phyloP scores from a whole-genome alignment of 2,797 vertebrate species.

The Anabacerthia variegaticeps region DNA sequence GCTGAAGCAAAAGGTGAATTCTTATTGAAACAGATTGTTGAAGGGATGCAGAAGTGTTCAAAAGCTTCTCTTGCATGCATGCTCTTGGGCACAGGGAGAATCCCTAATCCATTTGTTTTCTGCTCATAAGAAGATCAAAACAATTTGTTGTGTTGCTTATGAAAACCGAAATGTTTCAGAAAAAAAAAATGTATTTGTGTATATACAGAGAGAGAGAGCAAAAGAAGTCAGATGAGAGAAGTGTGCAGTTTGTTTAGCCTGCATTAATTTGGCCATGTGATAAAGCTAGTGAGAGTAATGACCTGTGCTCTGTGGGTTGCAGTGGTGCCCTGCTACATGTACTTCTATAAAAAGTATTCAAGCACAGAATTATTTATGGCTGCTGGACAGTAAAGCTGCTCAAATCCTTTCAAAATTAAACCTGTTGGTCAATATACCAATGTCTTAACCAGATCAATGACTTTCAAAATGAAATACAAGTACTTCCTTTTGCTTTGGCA shows the following conservation, averaged over 20 bases:
- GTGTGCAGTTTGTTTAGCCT: not conserved
- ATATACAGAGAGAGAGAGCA: not conserved
- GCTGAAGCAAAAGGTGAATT: not conserved
- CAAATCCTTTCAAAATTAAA: constrained; percentile 47
- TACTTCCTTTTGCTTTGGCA: not conserved
- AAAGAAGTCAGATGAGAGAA: not conserved
- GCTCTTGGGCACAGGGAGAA: not conserved
- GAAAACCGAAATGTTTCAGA: not conserved
- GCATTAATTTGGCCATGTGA: not conserved
- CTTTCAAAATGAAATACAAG: not conserved
- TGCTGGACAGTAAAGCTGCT: constrained; percentile 29
- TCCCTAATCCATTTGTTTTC: not conserved
- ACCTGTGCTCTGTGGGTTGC: not conserved
- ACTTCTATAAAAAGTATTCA: not conserved
- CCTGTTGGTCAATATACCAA: not conserved
- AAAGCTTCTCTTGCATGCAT: not conserved
- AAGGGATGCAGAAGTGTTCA: not conserved
- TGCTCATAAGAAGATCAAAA: not conserved
- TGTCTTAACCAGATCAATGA: constrained; percentile 10
- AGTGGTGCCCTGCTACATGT: not conserved
- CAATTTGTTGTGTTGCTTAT: not conserved
- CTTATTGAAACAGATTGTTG: not conserved
- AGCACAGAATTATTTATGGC: not conserved
- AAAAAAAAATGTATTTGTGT: not conserved
- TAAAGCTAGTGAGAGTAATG: not conserved